Percentiles rank a stretch among this genome's conserved stretches.
These are phyloP conservation scores for Bombus impatiens DNA, from an alignment of 1,140 invertebrate species.

Conservation along the genomic window DNA sequence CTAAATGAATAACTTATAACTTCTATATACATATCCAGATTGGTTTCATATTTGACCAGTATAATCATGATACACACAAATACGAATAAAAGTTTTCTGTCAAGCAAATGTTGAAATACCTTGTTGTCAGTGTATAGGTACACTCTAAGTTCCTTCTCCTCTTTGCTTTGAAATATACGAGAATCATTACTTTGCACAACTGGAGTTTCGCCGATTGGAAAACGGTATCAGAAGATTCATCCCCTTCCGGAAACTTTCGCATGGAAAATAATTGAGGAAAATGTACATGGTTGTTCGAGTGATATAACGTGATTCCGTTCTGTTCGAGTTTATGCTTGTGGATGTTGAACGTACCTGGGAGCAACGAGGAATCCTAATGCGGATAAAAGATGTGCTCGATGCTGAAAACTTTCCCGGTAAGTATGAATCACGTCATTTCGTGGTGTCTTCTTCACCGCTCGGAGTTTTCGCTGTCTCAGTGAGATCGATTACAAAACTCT, in stretches of 20 bases:
- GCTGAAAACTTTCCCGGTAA: conserved; percentile 19
- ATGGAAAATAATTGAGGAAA: conserved; percentile 26
- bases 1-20: too few relatives aligned
- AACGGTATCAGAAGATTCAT: conserved; percentile 26
- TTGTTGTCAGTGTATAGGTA: neutral
- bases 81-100: too few relatives aligned
- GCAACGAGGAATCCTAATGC: conserved; percentile 9
- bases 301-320: neutral
- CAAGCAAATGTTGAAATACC: too few relatives aligned
- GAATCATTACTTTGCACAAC: conserved; percentile 24
- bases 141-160: conserved; percentile 1
- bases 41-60: too few relatives aligned
- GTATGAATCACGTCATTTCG: conserved; percentile 14
- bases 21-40: too few relatives aligned
- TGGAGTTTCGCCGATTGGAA: conserved; percentile 3
- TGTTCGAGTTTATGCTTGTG: neutral
- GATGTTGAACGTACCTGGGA: neutral
- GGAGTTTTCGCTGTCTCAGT: neutral
- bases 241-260: conserved; percentile 17
- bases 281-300: neutral
- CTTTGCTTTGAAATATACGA: conserved; percentile 20
- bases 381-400: conserved; percentile 32
- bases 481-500: conserved; percentile 28
- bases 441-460: neutral
- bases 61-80: too few relatives aligned